These are phyloP conservation scores for Achlya flavicornis DNA, from an alignment of 2,888 invertebrate species.

Conservation along the genomic window DNA sequence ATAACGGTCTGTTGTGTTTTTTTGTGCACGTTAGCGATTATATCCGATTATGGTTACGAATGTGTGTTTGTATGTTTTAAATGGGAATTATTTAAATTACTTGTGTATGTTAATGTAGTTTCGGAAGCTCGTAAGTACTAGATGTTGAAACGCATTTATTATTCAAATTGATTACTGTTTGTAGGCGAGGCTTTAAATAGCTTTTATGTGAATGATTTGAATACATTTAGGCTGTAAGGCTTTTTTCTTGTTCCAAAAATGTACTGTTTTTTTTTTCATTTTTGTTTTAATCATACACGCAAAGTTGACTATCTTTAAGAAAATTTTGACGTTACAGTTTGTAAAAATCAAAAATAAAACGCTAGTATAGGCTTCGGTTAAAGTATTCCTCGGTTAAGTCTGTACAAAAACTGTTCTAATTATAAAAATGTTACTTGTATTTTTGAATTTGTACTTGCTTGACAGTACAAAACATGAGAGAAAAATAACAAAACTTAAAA, in stretches of 20 bases:
- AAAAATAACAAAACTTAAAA: too few species aligned
- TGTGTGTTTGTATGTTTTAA: constrained; percentile 36
- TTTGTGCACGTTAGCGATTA: constrained; percentile 53
- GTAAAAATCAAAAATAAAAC: too few species aligned
- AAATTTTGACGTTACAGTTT: too few species aligned
- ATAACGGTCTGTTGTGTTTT: constrained; percentile 34
- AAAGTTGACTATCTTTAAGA: too few species aligned
- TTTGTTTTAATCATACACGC: too few species aligned
- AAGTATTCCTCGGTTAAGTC: too few species aligned
- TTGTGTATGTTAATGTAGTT: constrained; percentile 26
- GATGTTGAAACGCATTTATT: constrained; percentile 41
- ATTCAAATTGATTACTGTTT: constrained; percentile 31
- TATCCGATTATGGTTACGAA: constrained; percentile 22
- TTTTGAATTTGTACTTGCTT: too few species aligned
- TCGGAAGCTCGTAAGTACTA: constrained; percentile 21
- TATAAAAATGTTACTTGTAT: too few species aligned
- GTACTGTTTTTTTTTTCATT: too few species aligned
- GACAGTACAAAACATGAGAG: too few species aligned
- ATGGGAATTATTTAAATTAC: constrained; percentile 51
- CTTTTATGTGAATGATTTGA: neutral
- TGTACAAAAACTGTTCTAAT: too few species aligned
- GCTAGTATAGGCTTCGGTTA: too few species aligned
- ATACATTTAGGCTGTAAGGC: neutral
- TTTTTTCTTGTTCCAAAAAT: neutral
- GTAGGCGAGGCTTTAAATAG: constrained; percentile 12